phyloP scores from a whole-genome alignment of 1,140 invertebrate species.

The Hypothenemus hampei region DNA sequence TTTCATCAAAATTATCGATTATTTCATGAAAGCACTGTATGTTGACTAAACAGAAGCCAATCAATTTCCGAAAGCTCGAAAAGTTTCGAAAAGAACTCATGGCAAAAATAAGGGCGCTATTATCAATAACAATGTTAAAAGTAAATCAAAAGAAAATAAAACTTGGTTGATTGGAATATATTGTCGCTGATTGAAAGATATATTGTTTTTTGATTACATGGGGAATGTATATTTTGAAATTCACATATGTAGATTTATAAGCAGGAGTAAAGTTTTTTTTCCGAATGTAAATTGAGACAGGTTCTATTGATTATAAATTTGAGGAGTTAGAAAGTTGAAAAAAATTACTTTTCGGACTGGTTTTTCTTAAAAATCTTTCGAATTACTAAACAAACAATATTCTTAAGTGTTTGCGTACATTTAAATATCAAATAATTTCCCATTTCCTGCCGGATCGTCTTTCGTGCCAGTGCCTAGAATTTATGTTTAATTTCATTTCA shows the following conservation, averaged over 20 bases:
- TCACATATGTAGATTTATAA: no score
- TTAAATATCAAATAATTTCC: slow-evolving; percentile 7
- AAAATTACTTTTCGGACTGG: no score
- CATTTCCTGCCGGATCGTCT: slow-evolving; percentile 1
- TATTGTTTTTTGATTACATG: slow-evolving; percentile 2
- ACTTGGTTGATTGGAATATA: not conserved
- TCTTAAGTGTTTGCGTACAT: not conserved
- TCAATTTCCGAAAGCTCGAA: no score
- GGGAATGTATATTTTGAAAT: no score
- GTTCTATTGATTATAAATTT: no score
- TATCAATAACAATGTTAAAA: not conserved
- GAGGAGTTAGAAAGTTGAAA: no score
- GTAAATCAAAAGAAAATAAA: slow-evolving; percentile 2
- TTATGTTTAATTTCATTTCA: slow-evolving; percentile 16
- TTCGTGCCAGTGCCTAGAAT: slow-evolving; percentile 1
- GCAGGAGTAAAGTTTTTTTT: no score
- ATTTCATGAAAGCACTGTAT: no score
- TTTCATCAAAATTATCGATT: no score
- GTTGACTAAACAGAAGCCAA: no score
- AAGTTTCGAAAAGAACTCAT: not conserved
- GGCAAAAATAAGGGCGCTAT: not conserved
- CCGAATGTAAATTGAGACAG: no score
- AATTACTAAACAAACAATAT: not conserved
- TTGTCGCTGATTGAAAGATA: slow-evolving; percentile 1
- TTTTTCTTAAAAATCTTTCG: no score